Base-by-base conservation (phyloP, 2,797 vertebrate species). In the Botia almorhae region DNA sequence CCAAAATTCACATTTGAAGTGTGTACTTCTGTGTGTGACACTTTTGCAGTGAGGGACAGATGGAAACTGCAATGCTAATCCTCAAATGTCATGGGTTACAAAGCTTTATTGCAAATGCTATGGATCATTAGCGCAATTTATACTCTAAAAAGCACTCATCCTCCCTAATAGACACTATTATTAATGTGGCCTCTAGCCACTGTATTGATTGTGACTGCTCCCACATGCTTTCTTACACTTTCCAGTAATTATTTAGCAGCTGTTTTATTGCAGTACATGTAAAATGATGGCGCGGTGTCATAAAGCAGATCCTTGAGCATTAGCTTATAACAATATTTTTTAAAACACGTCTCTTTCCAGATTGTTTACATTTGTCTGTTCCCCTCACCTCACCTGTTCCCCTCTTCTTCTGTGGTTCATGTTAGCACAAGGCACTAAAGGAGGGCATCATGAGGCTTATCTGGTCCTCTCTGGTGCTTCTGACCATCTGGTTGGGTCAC, bases 31-130 rank as follows among this genome's bases (percentile, higher is more conserved):
- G 74, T 63, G 21, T 67, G 76, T 83, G 64, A 73, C 82, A 84
- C 71, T 82, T 80, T 91, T 83, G 83, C 87, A 87, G 87, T 84
- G 78, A 69, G 85, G 87, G 81, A 84, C 92, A 93, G 92, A 93
- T 93, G 90, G 91, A 90, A 87, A 87, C 85, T 79, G 85, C 91
- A 91, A 93, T 92, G 88, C 89, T 85, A 82, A 89, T 91, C 87
- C 89, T 91, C 87, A 89, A 85, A 89, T 81, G 88, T 90, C 89
- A 90, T 87, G 85, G 87, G 87, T 91, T 88, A 89, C 85, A 88
- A 83, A 91, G 67, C 87, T 85, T 81, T 83, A 79, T 79, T 81
- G 70, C 48, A 90, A 89, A 92, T 86, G 85, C 50, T 82, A 89
- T 84, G 82, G 84, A 86, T 86, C 86, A 89, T 91, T 84, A 88